Evolutionary conservation across 1,140 invertebrate species (phyloP), one percentile per base, ranked within the genome.

Genomic region (Caenorhabditis remanei): DNA sequence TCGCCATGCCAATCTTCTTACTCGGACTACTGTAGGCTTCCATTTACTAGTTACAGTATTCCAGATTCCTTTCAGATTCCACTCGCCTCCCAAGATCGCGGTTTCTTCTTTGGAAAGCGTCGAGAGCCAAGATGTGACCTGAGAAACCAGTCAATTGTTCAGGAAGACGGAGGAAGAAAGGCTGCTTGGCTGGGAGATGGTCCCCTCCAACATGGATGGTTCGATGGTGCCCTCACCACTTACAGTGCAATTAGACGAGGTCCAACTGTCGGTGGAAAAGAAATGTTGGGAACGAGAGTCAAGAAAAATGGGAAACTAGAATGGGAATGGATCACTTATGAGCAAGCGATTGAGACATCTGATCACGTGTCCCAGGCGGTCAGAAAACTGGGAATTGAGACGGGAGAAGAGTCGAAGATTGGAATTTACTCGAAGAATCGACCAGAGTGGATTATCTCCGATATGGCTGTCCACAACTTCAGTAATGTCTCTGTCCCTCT

Each of bases 221-320:
- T 79, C 24, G 46, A 79, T 8, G 71, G 46, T 7, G 46, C 40
- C 11, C 40, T 50, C n/a, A 79, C 71, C 4, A 79, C 71, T 2
- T 79, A 79, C 14, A 50, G 46, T 9, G 43, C 46, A 16, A 50
- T 79, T 24, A 13, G 71, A 50, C 9, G 46, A 19, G 71, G 71
- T 13, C 43, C 46, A 79, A 79, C 43, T 24, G 71, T 50, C n/a
- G 71, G 71, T 13, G 71, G 71, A 53, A 79, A 21, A 50, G 71
- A 79, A 50, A 79, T 79, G 71, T 50, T 79, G n/a, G 71, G 71
- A 7, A 79, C 14, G n/a, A 79, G 71, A 79, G 71, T 79, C n/a
- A 48, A 53, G 71, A 79, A 79, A 32, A n/a, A 79, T 79, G 71
- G 71, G 24, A 79, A 79, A 32, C 9, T 79, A n/a, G 46, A 79